Evolutionary conservation across 2,888 invertebrate genomes (phyloP).

Genomic region (Epiblema foenella): DNA sequence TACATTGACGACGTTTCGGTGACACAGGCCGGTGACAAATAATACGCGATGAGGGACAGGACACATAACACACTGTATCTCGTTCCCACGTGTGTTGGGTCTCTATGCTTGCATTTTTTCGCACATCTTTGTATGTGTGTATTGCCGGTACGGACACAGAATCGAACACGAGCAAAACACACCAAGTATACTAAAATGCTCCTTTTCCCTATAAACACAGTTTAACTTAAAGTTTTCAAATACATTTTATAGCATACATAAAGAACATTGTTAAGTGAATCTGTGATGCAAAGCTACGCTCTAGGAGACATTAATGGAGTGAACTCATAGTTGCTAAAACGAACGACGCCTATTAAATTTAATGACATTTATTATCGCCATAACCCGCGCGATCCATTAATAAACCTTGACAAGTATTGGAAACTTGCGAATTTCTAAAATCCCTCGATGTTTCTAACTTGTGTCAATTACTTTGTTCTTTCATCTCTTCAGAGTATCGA

Average conservation of each 20-base stretch:
- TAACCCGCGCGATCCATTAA: slow-evolving; percentile 39
- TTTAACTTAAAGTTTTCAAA: too few relatives aligned
- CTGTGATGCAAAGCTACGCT: not conserved
- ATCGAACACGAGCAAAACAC: too few relatives aligned
- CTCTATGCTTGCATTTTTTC: too few relatives aligned
- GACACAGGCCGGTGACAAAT: too few relatives aligned
- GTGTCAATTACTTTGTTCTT: slow-evolving; percentile 42
- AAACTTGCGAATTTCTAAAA: slow-evolving; percentile 40
- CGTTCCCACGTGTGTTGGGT: too few relatives aligned
- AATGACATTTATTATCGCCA: slow-evolving; percentile 45
- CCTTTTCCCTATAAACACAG: too few relatives aligned
- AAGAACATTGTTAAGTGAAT: not conserved
- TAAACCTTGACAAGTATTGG: slow-evolving; percentile 40
- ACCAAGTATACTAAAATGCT: too few relatives aligned
- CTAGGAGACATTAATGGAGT: slow-evolving; percentile 12
- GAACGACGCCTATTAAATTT: slow-evolving; percentile 46
- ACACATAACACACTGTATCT: too few relatives aligned
- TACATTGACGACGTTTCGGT: too few relatives aligned
- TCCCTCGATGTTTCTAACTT: slow-evolving; percentile 46
- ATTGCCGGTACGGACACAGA: too few relatives aligned
- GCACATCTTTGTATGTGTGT: too few relatives aligned
- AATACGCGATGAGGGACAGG: too few relatives aligned
- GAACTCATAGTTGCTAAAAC: slow-evolving; percentile 33
- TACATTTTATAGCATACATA: not conserved
- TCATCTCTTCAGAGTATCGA: not conserved